phyloP scores from a whole-genome alignment of 2,113 vertebrate genomes.

The Scatophagus argus region DNA sequence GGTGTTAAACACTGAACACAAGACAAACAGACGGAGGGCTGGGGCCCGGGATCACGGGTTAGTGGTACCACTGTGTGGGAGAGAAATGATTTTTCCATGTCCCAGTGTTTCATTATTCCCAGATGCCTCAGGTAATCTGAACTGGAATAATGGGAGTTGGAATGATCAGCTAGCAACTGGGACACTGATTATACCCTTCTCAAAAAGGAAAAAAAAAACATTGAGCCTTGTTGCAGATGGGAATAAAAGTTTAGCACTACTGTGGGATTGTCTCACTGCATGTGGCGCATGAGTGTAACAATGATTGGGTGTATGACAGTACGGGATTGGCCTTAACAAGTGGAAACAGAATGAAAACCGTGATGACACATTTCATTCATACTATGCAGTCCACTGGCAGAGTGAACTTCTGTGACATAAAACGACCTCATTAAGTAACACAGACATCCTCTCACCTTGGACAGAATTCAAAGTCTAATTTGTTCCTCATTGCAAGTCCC shows the following conservation, averaged over 20 bases:
- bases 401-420: conserved; percentile 51
- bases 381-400: conserved; percentile 26
- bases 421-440: conserved; percentile 57
- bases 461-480: conserved; percentile 54
- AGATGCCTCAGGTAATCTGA: conserved; percentile 80
- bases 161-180: conserved; percentile 68
- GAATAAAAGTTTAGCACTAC: conserved; percentile 62
- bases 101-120: conserved; percentile 78
- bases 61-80: conserved; percentile 52
- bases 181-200: conserved; percentile 69
- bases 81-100: conserved; percentile 81
- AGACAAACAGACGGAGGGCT: conserved; percentile 64
- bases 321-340: conserved; percentile 25
- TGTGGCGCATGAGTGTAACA: conserved; percentile 23
- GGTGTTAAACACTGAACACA: conserved; percentile 71
- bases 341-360: conserved; percentile 49
- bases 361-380: conserved; percentile 56
- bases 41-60: conserved; percentile 63
- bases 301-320: conserved; percentile 50
- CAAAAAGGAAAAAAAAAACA: conserved; percentile 20
- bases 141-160: conserved; percentile 62
- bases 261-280: conserved; percentile 60
- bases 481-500: conserved; percentile 33
- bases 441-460: conserved; percentile 60
- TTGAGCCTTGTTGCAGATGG: conserved; percentile 47